Percentiles rank a stretch among this genome's conserved stretches.
Conservation (phyloP, 2,113 vertebrate genomes). For the Lepisosteus osseus region DNA sequence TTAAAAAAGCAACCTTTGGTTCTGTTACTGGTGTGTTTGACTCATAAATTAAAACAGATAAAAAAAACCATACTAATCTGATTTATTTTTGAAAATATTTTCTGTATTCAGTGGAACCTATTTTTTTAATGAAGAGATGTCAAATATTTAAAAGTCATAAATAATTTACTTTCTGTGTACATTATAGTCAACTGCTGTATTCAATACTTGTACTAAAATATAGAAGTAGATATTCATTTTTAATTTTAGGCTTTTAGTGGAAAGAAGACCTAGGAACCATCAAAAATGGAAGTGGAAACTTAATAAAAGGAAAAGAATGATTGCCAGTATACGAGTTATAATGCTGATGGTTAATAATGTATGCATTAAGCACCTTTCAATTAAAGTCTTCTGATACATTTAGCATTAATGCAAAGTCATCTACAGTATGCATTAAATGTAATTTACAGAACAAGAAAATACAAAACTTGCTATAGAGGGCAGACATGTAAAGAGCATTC, state of each 20-base stretch:
- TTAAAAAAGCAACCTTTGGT: no score
- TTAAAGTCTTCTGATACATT: not conserved
- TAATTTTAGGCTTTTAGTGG: not conserved
- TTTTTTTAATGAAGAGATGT: not conserved
- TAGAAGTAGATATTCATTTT: conserved; percentile 12
- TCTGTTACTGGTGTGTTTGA: no score
- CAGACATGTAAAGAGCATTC: conserved; percentile 1
- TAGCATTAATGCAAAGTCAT: conserved; percentile 9
- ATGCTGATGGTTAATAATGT: conserved; percentile 17
- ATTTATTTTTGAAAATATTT: not conserved
- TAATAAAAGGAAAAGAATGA: conserved; percentile 11
- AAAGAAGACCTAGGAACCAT: not conserved
- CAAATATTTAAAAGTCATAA: conserved; percentile 7
- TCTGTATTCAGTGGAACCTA: not conserved
- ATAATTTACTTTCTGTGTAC: not conserved
- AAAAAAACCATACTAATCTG: not conserved
- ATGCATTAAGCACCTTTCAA: conserved; percentile 19
- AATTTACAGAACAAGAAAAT: not conserved
- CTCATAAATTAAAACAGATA: no score
- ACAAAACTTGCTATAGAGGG: not conserved
- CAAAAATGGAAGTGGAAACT: not conserved
- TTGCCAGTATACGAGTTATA: not conserved
- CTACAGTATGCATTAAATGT: conserved; percentile 18
- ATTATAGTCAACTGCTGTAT: not conserved
- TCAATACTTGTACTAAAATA: conserved; percentile 5